Conservation (phyloP, 2,113 vertebrate genomes). For the Ceyx cyanopectus region DNA sequence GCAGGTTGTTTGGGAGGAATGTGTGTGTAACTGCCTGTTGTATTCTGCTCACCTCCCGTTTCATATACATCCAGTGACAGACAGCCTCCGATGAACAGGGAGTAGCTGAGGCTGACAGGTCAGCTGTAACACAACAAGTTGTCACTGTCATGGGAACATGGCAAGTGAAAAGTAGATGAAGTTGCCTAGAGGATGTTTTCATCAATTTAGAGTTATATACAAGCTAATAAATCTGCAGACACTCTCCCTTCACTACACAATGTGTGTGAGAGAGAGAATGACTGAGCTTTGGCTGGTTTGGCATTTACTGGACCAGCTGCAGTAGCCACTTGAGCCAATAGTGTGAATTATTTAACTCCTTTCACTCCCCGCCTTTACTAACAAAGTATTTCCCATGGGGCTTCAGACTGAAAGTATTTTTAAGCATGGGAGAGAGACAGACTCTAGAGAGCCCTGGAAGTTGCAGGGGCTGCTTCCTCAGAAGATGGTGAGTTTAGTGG, state of each 20-base stretch:
- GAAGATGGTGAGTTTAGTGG: not conserved
- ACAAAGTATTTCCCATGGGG: slow-evolving; percentile 13
- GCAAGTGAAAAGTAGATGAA: slow-evolving; percentile 72
- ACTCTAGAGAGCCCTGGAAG: not conserved
- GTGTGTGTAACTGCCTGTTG: slow-evolving; percentile 25
- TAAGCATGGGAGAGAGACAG: not conserved
- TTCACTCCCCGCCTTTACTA: slow-evolving; percentile 9
- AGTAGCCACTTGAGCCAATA: slow-evolving; percentile 48
- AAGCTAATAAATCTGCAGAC: slow-evolving; percentile 71
- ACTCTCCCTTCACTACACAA: slow-evolving; percentile 22
- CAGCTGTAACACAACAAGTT: slow-evolving; percentile 73
- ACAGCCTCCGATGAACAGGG: slow-evolving; percentile 50
- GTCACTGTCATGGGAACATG: slow-evolving; percentile 72
- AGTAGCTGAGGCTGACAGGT: slow-evolving; percentile 69
- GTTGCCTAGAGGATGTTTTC: slow-evolving; percentile 74
- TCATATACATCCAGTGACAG: slow-evolving; percentile 51
- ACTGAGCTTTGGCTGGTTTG: slow-evolving; percentile 37
- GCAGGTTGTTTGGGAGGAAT: not conserved
- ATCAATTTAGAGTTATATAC: slow-evolving; percentile 70
- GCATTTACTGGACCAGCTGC: slow-evolving; percentile 57
- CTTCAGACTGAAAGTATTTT: slow-evolving; percentile 35
- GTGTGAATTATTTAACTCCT: slow-evolving; percentile 51
- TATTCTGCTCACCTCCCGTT: slow-evolving; percentile 42
- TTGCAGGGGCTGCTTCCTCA: not conserved
- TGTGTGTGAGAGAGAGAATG: slow-evolving; percentile 46